Evolutionary conservation across 1,140 invertebrate species (phyloP).

Genomic region (Drusus annulatus): DNA sequence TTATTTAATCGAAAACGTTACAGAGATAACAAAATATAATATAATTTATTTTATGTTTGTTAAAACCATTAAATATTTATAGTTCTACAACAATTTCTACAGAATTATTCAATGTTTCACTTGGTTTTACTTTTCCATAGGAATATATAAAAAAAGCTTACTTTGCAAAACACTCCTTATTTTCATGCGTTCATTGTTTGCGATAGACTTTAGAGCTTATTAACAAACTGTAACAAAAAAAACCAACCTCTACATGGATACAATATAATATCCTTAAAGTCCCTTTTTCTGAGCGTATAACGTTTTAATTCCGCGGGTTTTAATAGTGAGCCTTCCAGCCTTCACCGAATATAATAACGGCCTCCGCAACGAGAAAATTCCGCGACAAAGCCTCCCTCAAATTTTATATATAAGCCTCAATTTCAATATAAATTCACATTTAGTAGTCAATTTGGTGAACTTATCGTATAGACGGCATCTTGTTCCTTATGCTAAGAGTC

Average conservation of each 20-base stretch:
- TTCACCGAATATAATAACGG: slow-evolving; percentile 23
- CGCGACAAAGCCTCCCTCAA: slow-evolving; percentile 25
- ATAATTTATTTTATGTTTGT: too few species aligned
- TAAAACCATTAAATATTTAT: too few species aligned
- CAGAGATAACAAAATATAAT: too few species aligned
- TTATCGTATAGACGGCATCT: slow-evolving; percentile 42
- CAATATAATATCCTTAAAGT: slow-evolving; percentile 27
- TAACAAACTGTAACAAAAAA: neutral
- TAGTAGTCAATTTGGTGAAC: slow-evolving; percentile 53
- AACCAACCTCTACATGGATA: slow-evolving; percentile 3
- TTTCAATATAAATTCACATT: slow-evolving; percentile 57
- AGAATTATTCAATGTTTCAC: too few species aligned
- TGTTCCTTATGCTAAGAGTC: slow-evolving; percentile 29
- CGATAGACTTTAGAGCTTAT: neutral
- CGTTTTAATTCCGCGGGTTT: slow-evolving; percentile 28
- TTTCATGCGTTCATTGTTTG: too few species aligned
- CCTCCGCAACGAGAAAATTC: slow-evolving; percentile 20
- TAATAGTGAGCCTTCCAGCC: neutral
- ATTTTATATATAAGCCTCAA: slow-evolving; percentile 48
- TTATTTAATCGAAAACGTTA: too few species aligned
- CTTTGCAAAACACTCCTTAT: too few species aligned
- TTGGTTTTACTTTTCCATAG: too few species aligned
- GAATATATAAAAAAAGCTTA: too few species aligned
- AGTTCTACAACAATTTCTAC: too few species aligned
- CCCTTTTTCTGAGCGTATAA: slow-evolving; percentile 15